A percentile compares a stretch with the other conserved stretches of the same genome.
These are phyloP conservation scores for Sthenelais limicola DNA, from an alignment of 2,888 invertebrate genomes.

Conservation along the genomic window DNA sequence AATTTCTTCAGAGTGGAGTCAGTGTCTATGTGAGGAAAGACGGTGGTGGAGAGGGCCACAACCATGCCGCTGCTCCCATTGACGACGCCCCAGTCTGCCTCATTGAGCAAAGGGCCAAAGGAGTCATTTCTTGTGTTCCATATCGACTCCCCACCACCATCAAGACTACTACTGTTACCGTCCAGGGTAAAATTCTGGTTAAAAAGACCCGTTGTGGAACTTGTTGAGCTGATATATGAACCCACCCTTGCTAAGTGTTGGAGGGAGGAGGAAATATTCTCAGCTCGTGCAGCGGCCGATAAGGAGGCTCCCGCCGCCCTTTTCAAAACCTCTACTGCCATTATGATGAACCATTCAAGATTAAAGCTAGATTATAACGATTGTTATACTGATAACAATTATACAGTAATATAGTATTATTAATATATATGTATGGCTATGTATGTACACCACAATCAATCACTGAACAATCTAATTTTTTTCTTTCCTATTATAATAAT, in stretches of 20 bases:
- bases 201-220: conserved; percentile 18
- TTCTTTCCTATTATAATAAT: too few relatives aligned
- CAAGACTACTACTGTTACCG: not conserved
- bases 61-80: not conserved
- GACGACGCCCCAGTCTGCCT: not conserved
- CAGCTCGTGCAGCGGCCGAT: too few relatives aligned
- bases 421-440: too few relatives aligned
- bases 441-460: too few relatives aligned
- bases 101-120: too few relatives aligned
- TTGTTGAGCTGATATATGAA: not conserved
- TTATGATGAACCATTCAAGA: too few relatives aligned
- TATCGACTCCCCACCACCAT: not conserved
- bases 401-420: too few relatives aligned
- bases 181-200: conserved; percentile 6
- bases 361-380: too few relatives aligned
- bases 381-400: too few relatives aligned
- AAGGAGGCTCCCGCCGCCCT: too few relatives aligned
- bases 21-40: not conserved
- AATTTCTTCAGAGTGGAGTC: conserved; percentile 54
- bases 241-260: not conserved
- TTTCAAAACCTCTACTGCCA: too few relatives aligned
- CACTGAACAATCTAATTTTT: too few relatives aligned
- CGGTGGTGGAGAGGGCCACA: not conserved
- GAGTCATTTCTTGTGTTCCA: not conserved
- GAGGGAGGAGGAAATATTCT: conserved; percentile 6